These are phyloP conservation scores for Lamellibrachia columna DNA, from an alignment of 2,888 invertebrate species.

Conservation along the genomic window DNA sequence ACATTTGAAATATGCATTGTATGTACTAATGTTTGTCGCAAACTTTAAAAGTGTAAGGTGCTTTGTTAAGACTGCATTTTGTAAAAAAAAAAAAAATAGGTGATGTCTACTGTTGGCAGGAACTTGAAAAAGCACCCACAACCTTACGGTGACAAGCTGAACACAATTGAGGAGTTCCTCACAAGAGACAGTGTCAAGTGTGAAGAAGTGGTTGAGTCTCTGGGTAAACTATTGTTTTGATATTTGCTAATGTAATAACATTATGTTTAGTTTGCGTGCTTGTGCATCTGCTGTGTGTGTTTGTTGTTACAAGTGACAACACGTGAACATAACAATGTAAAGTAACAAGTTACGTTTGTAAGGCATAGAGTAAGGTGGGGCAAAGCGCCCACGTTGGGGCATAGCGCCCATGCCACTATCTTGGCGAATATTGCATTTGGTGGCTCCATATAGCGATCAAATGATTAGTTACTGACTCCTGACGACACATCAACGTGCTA, in stretches of 20 bases:
- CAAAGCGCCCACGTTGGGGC: too few relatives aligned
- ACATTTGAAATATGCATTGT: neutral
- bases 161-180: constrained; percentile 69
- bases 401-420: too few relatives aligned
- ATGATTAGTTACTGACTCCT: too few relatives aligned
- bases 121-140: constrained; percentile 33
- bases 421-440: too few relatives aligned
- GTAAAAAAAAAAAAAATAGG: neutral
- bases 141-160: constrained; percentile 71
- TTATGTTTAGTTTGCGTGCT: neutral
- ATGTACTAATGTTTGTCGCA: neutral
- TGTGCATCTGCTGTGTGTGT: too few relatives aligned
- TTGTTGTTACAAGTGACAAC: too few relatives aligned
- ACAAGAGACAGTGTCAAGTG: constrained; percentile 63
- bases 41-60: neutral
- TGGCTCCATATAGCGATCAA: too few relatives aligned
- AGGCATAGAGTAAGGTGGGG: too few relatives aligned
- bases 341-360: too few relatives aligned
- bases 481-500: too few relatives aligned
- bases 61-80: neutral
- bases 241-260: neutral
- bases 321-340: too few relatives aligned
- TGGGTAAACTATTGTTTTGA: neutral
- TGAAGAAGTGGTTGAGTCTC: constrained; percentile 7
- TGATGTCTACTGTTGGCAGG: neutral